A percentile compares a stretch with the other conserved stretches of the same genome.
Evolutionary conservation across 2,797 vertebrate species (phyloP).

Genomic region (Parauchenoglanis ngamensis): DNA sequence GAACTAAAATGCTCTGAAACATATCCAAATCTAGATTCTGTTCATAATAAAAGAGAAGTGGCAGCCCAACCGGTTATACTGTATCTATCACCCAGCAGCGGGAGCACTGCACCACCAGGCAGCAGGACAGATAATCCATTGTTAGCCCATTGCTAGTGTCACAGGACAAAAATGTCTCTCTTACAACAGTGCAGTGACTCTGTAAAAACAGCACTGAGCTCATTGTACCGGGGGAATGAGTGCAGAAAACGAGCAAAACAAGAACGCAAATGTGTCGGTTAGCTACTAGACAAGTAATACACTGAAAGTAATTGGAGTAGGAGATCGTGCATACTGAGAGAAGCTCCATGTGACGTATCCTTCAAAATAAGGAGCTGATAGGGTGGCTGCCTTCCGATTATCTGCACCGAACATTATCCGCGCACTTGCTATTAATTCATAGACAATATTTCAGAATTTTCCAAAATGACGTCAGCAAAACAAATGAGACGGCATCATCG

Average conservation of each 20-base stretch:
- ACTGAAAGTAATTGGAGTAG: not conserved
- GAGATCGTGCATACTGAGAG: not conserved
- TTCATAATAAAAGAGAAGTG: not conserved
- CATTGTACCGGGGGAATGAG: too few relatives aligned
- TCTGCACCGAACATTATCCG: not conserved
- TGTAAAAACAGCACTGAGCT: too few relatives aligned
- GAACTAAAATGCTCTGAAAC: too few relatives aligned
- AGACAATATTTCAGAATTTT: not conserved
- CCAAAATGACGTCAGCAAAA: not conserved
- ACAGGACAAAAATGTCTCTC: too few relatives aligned
- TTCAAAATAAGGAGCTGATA: not conserved
- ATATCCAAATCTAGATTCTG: not conserved
- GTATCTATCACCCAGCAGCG: not conserved
- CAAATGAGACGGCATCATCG: not conserved
- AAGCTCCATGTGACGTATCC: not conserved
- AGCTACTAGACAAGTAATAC: not conserved
- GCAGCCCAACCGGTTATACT: not conserved
- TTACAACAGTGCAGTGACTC: too few relatives aligned
- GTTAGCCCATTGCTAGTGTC: too few relatives aligned
- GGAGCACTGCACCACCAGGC: not conserved
- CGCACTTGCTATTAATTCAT: not conserved
- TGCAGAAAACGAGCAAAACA: too few relatives aligned
- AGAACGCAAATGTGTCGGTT: not conserved
- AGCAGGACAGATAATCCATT: too few relatives aligned
- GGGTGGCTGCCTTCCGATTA: not conserved